Evolutionary conservation across 2,113 vertebrate genomes (phyloP), one percentile per base, ranked within the genome.

Genomic region (Psephotus haematonotus): DNA sequence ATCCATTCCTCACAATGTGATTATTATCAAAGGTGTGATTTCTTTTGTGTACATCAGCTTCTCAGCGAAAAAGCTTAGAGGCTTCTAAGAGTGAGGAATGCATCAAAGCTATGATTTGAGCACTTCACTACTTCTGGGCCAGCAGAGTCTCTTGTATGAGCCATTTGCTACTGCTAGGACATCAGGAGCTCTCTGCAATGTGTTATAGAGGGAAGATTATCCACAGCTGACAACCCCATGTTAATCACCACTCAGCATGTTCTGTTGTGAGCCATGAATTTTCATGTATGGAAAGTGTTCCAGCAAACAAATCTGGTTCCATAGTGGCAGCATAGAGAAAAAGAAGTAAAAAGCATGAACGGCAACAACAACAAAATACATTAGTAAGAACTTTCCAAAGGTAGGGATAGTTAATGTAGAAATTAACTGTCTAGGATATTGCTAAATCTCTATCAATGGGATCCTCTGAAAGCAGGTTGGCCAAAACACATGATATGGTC

Each of bases 201-300:
- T 62, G 50, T 41, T 6, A 4, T 11, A 74, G 44, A 52, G 13
- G 35, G 72, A 55, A 33, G 15, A 43, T 31, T 7, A 68, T 13
- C 8, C 19, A 17, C 12, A 59, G 18, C 6, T 89, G 69, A 10
- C 22, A 28, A 9, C 18, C 29, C 24, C 0, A 0, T 68, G 29
- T 50, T 25, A 7, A 46, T 67, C 71, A 68, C 8, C 13, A 25
- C 22, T 6, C 12, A n/a, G 2, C 6, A 28, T 1, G 1, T 14
- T 79, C 25, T 25, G 29, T 19, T 4, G 0, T 6, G 4, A 55
- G 29, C 23, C 1, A 0, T 17, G 6, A 29, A 69, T 55, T 86
- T 82, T 79, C 23, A 17, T 12, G 8, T 10, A 16, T 1, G 2
- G 15, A 35, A 55, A 63, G 1, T 14, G 11, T 85, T 55, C 15